Conservation (phyloP, 2,797 vertebrate species). For the Coreius guichenoti region DNA sequence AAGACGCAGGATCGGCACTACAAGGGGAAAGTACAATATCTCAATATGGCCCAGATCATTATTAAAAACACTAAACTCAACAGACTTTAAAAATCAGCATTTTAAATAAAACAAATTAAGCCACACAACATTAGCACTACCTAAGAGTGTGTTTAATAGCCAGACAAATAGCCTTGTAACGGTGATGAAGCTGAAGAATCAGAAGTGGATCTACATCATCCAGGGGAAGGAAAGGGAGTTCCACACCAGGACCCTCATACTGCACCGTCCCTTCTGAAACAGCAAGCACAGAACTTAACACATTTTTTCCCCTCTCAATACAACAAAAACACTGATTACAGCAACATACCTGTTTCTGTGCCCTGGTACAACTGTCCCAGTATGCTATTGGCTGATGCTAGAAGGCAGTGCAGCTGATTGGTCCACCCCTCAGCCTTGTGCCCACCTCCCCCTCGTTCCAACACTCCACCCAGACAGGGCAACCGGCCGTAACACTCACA, state of each 20-base stretch:
- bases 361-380: conserved; percentile 84
- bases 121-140: conserved; percentile 55
- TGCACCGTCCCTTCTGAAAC: conserved; percentile 79
- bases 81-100: not conserved
- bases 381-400: conserved; percentile 83
- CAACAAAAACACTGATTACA: not conserved
- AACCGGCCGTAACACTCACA: conserved; percentile 87
- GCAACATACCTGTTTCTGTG: conserved; percentile 79
- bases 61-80: not conserved
- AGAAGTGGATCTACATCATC: conserved; percentile 79
- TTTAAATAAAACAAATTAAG: not conserved
- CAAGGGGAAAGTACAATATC: conserved; percentile 1
- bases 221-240: conserved; percentile 76
- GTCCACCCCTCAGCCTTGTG: conserved; percentile 87
- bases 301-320: not conserved
- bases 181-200: conserved; percentile 82
- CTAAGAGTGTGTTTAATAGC: conserved; percentile 82
- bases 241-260: conserved; percentile 84
- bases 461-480: conserved; percentile 85
- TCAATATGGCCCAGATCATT: not conserved
- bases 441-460: conserved; percentile 79
- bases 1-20: conserved; percentile 84
- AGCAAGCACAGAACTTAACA: not conserved
- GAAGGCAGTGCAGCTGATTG: conserved; percentile 86
- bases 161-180: conserved; percentile 82